Percentiles rank a stretch among this genome's conserved stretches.
Evolutionary conservation across 2,888 invertebrate genomes (phyloP).

Genomic region (Gryllus longicercus): DNA sequence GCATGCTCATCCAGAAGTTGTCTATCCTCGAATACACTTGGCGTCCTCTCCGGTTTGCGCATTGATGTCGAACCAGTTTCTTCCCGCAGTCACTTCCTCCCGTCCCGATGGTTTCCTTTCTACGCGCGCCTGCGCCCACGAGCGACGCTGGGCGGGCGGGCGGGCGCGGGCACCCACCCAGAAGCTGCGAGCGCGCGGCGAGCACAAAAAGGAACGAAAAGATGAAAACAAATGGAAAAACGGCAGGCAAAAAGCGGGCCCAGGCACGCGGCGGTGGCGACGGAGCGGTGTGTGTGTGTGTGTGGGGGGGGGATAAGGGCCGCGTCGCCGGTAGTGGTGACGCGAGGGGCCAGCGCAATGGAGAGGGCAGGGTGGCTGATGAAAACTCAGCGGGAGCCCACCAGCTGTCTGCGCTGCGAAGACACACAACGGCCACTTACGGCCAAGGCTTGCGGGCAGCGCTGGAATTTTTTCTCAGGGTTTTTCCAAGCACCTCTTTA

Average conservation of each 20-base stretch:
- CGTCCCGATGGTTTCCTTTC: neutral
- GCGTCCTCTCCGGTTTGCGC: no score
- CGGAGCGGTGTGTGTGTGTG: neutral
- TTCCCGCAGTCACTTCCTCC: neutral
- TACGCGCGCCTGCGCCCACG: neutral
- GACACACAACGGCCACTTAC: no score
- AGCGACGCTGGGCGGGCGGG: neutral
- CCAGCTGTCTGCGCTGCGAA: no score
- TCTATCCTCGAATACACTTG: no score
- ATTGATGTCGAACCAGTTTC: no score
- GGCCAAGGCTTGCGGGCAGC: no score
- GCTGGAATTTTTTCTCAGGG: no score
- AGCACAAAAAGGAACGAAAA: neutral
- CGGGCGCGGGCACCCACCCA: neutral
- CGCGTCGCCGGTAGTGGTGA: neutral
- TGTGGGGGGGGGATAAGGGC: neutral
- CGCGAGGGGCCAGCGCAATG: neutral
- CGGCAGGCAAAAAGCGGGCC: neutral
- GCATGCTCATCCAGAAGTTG: no score
- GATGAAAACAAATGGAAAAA: neutral
- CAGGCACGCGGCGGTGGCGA: neutral
- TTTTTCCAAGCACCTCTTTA: no score
- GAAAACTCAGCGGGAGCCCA: no score
- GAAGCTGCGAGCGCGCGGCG: neutral
- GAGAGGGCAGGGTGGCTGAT: no score